Evolutionary conservation across 37 sponge, comb jelly and placozoan species (phyloP), one percentile per base, ranked within the genome.

Genomic region (Hormiphora californensis): DNA sequence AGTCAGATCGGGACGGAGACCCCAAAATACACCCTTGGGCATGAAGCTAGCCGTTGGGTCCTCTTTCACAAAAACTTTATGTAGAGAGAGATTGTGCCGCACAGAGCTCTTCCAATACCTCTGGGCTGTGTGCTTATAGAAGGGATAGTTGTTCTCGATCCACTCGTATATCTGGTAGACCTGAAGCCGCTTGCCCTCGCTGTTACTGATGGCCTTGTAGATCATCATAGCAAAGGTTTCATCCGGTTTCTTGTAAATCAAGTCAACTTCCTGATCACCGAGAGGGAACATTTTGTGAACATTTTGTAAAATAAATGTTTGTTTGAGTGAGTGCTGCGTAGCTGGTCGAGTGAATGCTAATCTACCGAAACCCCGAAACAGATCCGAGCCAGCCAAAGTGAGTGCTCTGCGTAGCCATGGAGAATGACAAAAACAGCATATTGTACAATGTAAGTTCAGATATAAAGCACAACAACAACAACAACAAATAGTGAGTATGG

Each of bases 111-210:
- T 73, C 81, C 81, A 73, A 19, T 73, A 46, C 1, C 46, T 73
- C n/a, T 46, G 46, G 44, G 81, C 46, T 4, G 41, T 73, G 28
- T 73, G 81, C 25, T 73, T 73, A 46, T 73, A 73, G 81, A 43
- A 73, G n/a, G 43, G 81, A 30, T 32, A 73, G 44, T 73, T 43
- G 44, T 73, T 73, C 81, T 73, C 81, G 43, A 73, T 73, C 81
- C 81, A 73, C 81, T 73, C 81, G 46, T 73, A 73, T 22, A 73
- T 73, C 81, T 73, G 81, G 81, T 43, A 73, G 19, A 73, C 46
- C 35, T 73, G 81, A 43, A 73, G 40, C 25, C 81, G 40, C 44
- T 73, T 73, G 46, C 43, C 81, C 46, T 73, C 81, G 7, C 46
- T 73, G 81, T 73, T 46, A 30, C 38, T 73, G 41, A 73, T 73